Conservation (phyloP, 2,888 invertebrate genomes). For the Phasia obesa region DNA sequence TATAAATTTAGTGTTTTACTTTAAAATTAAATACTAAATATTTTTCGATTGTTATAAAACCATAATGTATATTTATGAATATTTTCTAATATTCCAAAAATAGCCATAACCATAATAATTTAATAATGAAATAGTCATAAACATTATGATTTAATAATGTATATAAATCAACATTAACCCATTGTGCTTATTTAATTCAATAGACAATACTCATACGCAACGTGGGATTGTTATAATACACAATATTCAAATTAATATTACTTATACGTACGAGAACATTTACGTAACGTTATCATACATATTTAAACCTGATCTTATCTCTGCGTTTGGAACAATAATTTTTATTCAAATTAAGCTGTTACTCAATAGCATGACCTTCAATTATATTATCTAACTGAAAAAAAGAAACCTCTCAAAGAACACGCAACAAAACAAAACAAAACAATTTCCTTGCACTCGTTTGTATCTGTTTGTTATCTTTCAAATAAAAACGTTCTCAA, state of each 20-base stretch:
- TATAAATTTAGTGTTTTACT: too few relatives aligned
- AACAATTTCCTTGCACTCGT: constrained; percentile 7
- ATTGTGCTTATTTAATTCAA: too few relatives aligned
- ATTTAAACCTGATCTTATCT: neutral
- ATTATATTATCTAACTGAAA: too few relatives aligned
- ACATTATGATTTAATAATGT: too few relatives aligned
- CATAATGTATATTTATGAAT: too few relatives aligned
- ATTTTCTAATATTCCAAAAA: too few relatives aligned
- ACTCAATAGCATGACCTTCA: neutral
- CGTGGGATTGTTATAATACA: constrained; percentile 32
- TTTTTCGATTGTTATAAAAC: too few relatives aligned
- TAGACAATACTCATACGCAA: too few relatives aligned
- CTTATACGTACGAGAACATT: neutral
- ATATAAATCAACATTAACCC: too few relatives aligned
- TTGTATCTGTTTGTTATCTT: neutral
- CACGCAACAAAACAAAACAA: neutral
- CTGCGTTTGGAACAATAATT: neutral
- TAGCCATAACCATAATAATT: too few relatives aligned
- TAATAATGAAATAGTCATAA: too few relatives aligned
- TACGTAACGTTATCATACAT: neutral
- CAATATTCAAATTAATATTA: constrained; percentile 11
- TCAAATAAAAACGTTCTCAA: neutral
- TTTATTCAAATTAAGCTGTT: neutral
- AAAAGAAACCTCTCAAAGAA: neutral
- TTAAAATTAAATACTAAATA: too few relatives aligned